Evolutionary conservation across 1,140 invertebrate genomes (phyloP), one percentile per base, ranked within the genome.

Genomic region (Wiebesia pumilae): DNA sequence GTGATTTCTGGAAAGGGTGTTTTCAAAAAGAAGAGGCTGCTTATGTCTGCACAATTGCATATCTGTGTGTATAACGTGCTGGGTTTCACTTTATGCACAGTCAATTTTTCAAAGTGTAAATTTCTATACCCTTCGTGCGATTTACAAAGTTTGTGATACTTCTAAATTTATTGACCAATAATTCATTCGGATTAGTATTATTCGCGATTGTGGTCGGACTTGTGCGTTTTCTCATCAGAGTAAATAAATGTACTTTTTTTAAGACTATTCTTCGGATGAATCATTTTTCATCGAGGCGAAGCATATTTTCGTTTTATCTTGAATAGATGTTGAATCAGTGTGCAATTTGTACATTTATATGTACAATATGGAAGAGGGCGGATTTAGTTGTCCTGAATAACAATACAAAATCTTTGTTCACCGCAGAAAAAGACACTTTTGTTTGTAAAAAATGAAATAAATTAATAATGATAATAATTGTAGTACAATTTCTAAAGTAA

Each of bases 91-190:
- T 30, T 47, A 73, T 14, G 71, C 47, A 16, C 21, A 30, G 81
- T 58, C 35, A 65, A 83, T 83, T 87, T 83, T 83, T 83, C 86
- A 80, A 78, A 73, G 75, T 73, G 86, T 47, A 33, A 75, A 85
- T 84, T 62, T 85, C 69, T 62, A 84, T 69, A 35, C 62, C 38
- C 43, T 40, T 38, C 75, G n/a, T 58, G 7, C 27, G 4, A 27
- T 65, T 2, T 33, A 47, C 54, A 73, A 54, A 27, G 67, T 33
- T 87, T 86, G 40, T 77, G 33, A 38, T 84, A 80, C 78, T 71
- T 27, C 47, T 54, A 51, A 71, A 80, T 78, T 83, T 84, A 84
- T 84, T 65, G 77, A 54, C 43, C 78, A 30, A 43, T 87, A 81
- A 88, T 87, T 84, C 69, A 87, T 78, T 33, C 33, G 4, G 33